Base-by-base conservation (phyloP, 2,888 invertebrate genomes). In the Caenorhabditis uteleia region DNA sequence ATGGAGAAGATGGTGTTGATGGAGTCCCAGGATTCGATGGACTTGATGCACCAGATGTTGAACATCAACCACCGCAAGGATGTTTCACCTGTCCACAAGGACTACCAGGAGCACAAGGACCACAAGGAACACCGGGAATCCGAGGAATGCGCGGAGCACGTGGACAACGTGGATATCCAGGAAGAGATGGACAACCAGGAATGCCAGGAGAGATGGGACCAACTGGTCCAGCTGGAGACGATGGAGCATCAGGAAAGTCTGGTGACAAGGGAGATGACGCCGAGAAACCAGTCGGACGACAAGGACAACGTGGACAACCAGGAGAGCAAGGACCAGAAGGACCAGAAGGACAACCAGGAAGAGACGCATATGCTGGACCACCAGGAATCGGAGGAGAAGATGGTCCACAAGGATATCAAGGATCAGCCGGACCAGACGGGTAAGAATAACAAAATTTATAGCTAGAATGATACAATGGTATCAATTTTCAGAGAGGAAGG, bases 81-180 rank as follows among this genome's bases (percentile, higher is more conserved):
- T 78, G 78, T 66, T 79, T 77, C 71, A 70, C 67, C 29, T 79
- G 79, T 57, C 77, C 77, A 36, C 69, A 68, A 53, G 77, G 74
- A 2, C 70, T 68, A 23, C 68, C 71, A 26, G 77, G 77, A 65
- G 61, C 67, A 25, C 74, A 67, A 47, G 74, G 74, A 56, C 69
- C 69, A 25, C 50, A 59, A 25, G 66, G 66, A 47, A 21, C 45
- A 6, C 59, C 66, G 8, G 79, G 79, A 53, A 68, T 79, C 40
- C 75, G 76, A 31, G 79, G 79, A 61, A 76, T 75, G 77, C 74
- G 77, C 29, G 77, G 77, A 57, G 69, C 73, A 31, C 65, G 74
- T 29, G 77, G 77, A 34, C 67, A 69, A 27, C 51, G 72, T 3
- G 77, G 77, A 10, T 54, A 50, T 20, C 74, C 75, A 27, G 77